Base-by-base conservation (phyloP, 2,113 vertebrate genomes). In the Oncorhynchus keta region DNA sequence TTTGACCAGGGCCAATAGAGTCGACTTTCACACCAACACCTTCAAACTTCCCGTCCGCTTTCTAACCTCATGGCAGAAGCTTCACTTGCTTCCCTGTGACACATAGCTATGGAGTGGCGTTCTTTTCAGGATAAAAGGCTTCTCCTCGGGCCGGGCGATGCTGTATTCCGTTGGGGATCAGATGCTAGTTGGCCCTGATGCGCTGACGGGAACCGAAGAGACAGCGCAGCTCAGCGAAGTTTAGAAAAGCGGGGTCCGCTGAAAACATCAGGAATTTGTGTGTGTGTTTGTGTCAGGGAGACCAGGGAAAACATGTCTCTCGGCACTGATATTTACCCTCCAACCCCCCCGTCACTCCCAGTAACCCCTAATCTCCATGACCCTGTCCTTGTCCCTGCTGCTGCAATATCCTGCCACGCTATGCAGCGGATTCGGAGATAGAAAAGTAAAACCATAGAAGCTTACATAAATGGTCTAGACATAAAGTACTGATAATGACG, bases 131-230 rank as follows among this genome's bases (percentile, higher is more conserved):
- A 91, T 89, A 76, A 90, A 92, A 89, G 84, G 84, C 81, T 55
- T 3, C 61, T 85, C 85, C 83, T 83, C n/a, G 2, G 81, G 81
- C 82, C 72, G 79, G 88, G 87, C 88, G 89, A 90, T 92, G 90
- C 80, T 68, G 66, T 26, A 68, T 77, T 75, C 85, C 80, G 1
- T 51, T 5, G 79, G 78, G 88, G 79, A 76, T 75, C 57, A 80
- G 85, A 77, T 24, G 85, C 69, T 79, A 82, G 80, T 68, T 18
- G 79, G 80, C 78, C 83, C 82, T 86, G 84, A 88, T 81, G 84
- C 84, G 77, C 84, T 87, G 89, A 87, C 83, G 79, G 87, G 72
- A 87, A 79, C 77, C 1, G 79, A 78, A 80, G 85, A 88, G 87
- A 90, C 79, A 24, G 35, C 79, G 77, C 45, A 83, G 84, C 85